Base-by-base conservation (phyloP, 1,140 invertebrate species). In the Bombus confusus region DNA sequence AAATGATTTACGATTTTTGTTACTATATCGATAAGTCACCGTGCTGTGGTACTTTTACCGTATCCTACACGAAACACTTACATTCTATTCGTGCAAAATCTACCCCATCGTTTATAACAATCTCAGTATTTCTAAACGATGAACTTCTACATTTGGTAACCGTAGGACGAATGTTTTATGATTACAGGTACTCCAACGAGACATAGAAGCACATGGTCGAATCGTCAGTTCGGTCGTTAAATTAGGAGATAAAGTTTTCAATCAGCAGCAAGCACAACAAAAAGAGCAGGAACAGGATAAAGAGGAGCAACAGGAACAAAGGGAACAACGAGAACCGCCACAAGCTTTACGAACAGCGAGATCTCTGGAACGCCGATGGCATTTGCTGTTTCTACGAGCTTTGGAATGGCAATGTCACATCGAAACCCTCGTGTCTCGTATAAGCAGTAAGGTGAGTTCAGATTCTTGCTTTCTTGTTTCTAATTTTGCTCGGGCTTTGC, bases 381-480 rank as follows among this genome's bases (percentile, higher is more conserved):
- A 99, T 94, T 96, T 97, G 85, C 96, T 98, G 82, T 98, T 98
- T 96, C 95, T 99, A 90, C 96, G 97, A 86, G 97, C 98, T 37
- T 96, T 98, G 91, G 98, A 99, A 96, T 98, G 98, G 97, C 98
- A 98, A 95, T 98, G 97, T 94, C 96, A 97, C 92, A 95, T 98
- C 87, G 97, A 98, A 93, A 96, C 96, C 83, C 95, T 97, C 52
- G 94, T 94, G 34, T 91, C 93, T 68, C 93, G 92, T 59, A 87
- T 94, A 83, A 93, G 91, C 90, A 94, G 85, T 83, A 95, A 95
- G 94, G 95, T 95, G 68, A 85, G 83, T 64, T 2, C 22, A 2
- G 10, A 9, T 47, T 41, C 8, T 31, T 41, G 18, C 13, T 18
- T 22, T 9, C 69, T 31, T 41, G 0, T 28, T 59, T 3, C 25